phyloP scores from a whole-genome alignment of 2,797 vertebrate species.

The Setipinna tenuifilis region DNA sequence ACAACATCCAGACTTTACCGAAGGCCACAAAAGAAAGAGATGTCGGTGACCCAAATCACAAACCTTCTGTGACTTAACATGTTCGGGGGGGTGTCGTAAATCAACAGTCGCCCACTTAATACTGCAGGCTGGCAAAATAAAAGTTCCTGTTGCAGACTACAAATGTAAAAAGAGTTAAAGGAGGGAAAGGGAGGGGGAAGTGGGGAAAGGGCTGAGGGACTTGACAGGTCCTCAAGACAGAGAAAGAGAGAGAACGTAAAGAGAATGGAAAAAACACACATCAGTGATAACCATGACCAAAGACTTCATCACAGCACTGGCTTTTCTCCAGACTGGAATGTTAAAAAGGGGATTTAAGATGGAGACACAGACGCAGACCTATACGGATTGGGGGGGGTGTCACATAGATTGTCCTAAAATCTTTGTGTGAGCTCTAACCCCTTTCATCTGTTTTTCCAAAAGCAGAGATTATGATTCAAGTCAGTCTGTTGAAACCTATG shows the following conservation, averaged over 20 bases:
- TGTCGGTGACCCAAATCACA: background rate
- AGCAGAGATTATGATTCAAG: background rate
- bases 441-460: slow-evolving; percentile 5
- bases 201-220: slow-evolving; percentile 39
- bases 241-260: slow-evolving; percentile 35
- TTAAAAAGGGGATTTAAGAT: slow-evolving; percentile 16
- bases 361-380: slow-evolving; percentile 3
- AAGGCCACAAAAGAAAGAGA: slow-evolving; percentile 42
- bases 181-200: background rate
- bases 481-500: background rate
- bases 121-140: slow-evolving; percentile 60
- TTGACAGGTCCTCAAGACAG: background rate
- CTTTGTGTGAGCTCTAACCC: background rate
- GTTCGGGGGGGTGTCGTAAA: slow-evolving; percentile 60
- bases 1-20: slow-evolving; percentile 62
- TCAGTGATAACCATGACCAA: slow-evolving; percentile 24
- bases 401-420: background rate
- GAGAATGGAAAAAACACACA: slow-evolving; percentile 34
- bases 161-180: slow-evolving; percentile 45
- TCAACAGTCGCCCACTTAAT: slow-evolving; percentile 63
- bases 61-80: background rate
- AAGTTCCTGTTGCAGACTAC: slow-evolving; percentile 65
- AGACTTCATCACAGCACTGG: slow-evolving; percentile 28
- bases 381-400: background rate
- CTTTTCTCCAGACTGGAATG: slow-evolving; percentile 34